phyloP scores from a whole-genome alignment of 2,113 vertebrate species.

The Tragulus kanchil region DNA sequence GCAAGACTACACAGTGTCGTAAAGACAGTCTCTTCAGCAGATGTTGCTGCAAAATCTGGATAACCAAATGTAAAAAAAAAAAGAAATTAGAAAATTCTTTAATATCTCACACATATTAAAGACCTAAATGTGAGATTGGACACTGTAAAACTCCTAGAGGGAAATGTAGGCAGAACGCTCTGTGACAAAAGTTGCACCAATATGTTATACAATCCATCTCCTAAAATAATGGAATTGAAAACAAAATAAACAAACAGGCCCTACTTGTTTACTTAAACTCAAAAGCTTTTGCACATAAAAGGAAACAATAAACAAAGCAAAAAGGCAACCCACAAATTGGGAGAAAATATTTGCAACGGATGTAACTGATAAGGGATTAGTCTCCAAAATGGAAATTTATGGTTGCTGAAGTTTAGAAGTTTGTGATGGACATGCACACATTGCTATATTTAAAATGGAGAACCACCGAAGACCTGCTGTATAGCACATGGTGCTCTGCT shows the following conservation, averaged over 20 bases:
- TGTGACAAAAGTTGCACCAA: background rate
- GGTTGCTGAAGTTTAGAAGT: background rate
- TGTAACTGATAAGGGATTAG: background rate
- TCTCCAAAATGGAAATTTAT: background rate
- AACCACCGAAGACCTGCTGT: background rate
- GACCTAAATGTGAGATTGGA: background rate
- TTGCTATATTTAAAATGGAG: background rate
- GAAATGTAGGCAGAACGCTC: background rate
- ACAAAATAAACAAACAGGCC: background rate
- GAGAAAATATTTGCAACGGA: background rate
- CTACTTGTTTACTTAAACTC: background rate
- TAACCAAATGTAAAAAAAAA: background rate
- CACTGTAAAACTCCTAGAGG: fast-evolving
- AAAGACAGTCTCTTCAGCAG: background rate
- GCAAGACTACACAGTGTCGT: background rate
- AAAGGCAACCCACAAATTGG: background rate
- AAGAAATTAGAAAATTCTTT: background rate
- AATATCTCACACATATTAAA: background rate
- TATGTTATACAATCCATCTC: background rate
- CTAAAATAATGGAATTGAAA: background rate
- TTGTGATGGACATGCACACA: background rate
- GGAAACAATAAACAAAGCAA: background rate
- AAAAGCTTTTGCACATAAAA: background rate
- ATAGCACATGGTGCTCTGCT: background rate
- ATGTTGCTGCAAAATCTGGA: background rate